Conservation (phyloP, 1,140 invertebrate genomes). For the Holcopasites calliopsidis region DNA sequence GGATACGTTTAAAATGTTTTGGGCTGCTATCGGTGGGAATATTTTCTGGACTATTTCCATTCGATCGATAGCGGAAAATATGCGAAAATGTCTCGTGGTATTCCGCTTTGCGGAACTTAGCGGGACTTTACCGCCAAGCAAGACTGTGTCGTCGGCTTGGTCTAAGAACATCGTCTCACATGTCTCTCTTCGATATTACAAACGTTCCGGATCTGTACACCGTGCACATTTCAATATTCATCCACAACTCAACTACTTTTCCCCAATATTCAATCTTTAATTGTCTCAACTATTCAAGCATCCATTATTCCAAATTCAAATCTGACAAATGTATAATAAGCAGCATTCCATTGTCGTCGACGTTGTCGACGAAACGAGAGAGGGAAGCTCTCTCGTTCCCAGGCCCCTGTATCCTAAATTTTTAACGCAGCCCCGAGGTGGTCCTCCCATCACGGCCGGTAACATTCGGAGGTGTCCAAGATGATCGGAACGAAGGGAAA, state of each 20-base stretch:
- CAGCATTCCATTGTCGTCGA: neutral
- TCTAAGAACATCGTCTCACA: conserved; percentile 19
- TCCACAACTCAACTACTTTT: no score
- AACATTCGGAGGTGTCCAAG: conserved; percentile 32
- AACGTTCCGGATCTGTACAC: no score
- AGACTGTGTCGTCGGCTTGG: conserved; percentile 20
- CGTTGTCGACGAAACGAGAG: neutral
- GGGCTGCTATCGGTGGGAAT: neutral
- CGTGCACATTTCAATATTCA: no score
- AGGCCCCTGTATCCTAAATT: neutral
- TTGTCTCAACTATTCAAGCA: no score
- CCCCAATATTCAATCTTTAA: no score
- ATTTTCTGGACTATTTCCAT: neutral
- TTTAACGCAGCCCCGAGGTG: neutral
- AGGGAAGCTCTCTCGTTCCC: neutral
- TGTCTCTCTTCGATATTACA: neutral
- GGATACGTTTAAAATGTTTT: no score
- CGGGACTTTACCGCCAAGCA: conserved; percentile 31
- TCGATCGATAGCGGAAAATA: neutral
- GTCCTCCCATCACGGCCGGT: neutral
- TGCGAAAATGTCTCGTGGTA: conserved; percentile 8
- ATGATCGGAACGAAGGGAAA: conserved; percentile 65
- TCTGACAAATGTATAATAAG: no score
- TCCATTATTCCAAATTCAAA: no score
- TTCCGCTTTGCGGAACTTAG: conserved; percentile 44